phyloP scores from a whole-genome alignment of 2,888 invertebrate species.

The Drosophila longiperda region DNA sequence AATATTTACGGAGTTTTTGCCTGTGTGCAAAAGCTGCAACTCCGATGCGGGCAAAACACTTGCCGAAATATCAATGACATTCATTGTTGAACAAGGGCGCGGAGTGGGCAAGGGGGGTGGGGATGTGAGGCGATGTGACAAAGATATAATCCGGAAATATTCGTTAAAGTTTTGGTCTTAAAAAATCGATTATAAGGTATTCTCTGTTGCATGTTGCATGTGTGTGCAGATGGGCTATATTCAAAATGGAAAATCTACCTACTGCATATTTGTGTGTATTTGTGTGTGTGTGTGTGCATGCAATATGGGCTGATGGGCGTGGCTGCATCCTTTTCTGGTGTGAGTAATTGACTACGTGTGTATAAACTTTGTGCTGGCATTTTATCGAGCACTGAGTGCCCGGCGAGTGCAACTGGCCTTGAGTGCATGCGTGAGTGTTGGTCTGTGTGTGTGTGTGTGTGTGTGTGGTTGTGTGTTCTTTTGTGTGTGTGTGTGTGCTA shows the following conservation, averaged over 20 bases:
- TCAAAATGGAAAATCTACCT: conserved; percentile 30
- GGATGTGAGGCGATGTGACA: background rate
- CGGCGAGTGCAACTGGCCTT: conserved; percentile 57
- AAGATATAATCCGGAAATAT: conserved; percentile 31
- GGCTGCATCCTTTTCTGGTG: conserved; percentile 47
- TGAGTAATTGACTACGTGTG: conserved; percentile 80
- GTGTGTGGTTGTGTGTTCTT: conserved; percentile 6
- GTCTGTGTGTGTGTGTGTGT: conserved; percentile 5
- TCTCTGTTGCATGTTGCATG: conserved; percentile 9
- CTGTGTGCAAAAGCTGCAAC: conserved; percentile 15
- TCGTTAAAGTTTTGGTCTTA: conserved; percentile 51
- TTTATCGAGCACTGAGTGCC: conserved; percentile 59
- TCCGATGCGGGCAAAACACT: conserved; percentile 33
- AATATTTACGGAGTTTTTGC: conserved; percentile 62
- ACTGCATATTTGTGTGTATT: conserved; percentile 18
- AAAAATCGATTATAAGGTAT: conserved; percentile 60
- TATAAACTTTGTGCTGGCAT: conserved; percentile 78
- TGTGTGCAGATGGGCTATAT: conserved; percentile 18
- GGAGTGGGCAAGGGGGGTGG: background rate
- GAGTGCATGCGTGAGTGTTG: conserved; percentile 29
- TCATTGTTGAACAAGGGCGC: background rate
- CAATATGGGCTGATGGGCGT: conserved; percentile 30
- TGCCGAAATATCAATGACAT: conserved; percentile 41
- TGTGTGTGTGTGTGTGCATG: conserved; percentile 25
- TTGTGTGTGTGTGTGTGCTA: conserved; percentile 30